Percentiles rank a stretch among this genome's conserved stretches.
Conservation (phyloP, 2,888 invertebrate genomes). For the Polietes domitor region DNA sequence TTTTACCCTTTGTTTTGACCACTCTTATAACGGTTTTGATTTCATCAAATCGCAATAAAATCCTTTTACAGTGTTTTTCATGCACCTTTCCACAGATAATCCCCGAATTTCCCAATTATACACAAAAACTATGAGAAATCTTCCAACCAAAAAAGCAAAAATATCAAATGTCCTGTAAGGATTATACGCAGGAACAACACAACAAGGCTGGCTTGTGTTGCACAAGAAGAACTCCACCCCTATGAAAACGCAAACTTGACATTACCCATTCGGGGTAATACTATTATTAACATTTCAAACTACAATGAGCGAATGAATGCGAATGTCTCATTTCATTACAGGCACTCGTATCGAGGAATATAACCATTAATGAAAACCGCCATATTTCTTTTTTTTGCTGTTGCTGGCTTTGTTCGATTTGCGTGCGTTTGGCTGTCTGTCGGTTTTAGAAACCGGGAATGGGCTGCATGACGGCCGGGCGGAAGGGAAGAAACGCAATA, state of each 20-base stretch:
- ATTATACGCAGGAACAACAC: background rate
- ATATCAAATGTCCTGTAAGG: background rate
- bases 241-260: slow-evolving; percentile 1
- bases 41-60: no score
- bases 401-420: slow-evolving; percentile 2
- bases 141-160: background rate
- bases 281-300: slow-evolving; percentile 21
- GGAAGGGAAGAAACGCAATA: slow-evolving; percentile 17
- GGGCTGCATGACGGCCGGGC: no score
- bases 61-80: no score
- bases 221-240: slow-evolving; percentile 26
- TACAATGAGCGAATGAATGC: background rate
- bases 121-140: background rate
- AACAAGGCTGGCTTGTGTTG: background rate
- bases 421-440: background rate
- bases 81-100: background rate
- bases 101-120: background rate
- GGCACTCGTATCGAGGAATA: background rate
- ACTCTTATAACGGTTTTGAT: no score
- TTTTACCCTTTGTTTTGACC: no score
- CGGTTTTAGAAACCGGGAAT: background rate
- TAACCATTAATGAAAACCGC: slow-evolving; percentile 53
- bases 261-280: background rate
- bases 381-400: slow-evolving; percentile 56
- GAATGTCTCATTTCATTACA: background rate